Evolutionary conservation across 2,797 vertebrate species (phyloP).

Genomic region (Halcyon chelicuti): DNA sequence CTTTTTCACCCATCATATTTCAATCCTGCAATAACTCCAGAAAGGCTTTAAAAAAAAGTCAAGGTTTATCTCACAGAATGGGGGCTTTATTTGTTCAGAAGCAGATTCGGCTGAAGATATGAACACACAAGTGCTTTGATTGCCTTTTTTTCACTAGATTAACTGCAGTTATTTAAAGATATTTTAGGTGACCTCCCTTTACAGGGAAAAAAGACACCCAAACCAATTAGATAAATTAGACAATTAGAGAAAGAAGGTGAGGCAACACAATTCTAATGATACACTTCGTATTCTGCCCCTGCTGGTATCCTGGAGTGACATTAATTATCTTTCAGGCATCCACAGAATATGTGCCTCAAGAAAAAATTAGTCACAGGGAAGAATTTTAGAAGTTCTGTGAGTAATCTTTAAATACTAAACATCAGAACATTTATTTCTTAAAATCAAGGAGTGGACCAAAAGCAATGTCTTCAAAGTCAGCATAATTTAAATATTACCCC

Average conservation of each 20-base stretch:
- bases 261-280: not conserved
- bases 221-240: not conserved
- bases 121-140: not conserved
- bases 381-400: not conserved
- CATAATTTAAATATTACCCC: constrained; percentile 38
- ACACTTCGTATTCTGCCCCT: not conserved
- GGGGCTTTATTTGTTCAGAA: not conserved
- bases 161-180: not conserved
- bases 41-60: not conserved
- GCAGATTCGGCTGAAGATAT: not conserved
- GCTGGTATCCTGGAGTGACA: not conserved
- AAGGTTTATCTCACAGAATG: not conserved
- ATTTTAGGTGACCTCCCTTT: not conserved
- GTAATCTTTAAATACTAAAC: not conserved
- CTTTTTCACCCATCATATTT: not conserved
- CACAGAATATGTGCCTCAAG: not conserved
- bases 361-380: not conserved
- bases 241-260: not conserved
- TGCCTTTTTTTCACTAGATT: not conserved
- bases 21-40: not conserved
- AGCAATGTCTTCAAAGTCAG: constrained; percentile 54
- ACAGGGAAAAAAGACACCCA: not conserved
- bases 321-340: not conserved
- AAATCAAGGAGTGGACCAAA: not conserved
- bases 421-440: not conserved